Evolutionary conservation across 1,140 invertebrate genomes (phyloP), one percentile per base, ranked within the genome.

Genomic region (Berghia stephanieae): DNA sequence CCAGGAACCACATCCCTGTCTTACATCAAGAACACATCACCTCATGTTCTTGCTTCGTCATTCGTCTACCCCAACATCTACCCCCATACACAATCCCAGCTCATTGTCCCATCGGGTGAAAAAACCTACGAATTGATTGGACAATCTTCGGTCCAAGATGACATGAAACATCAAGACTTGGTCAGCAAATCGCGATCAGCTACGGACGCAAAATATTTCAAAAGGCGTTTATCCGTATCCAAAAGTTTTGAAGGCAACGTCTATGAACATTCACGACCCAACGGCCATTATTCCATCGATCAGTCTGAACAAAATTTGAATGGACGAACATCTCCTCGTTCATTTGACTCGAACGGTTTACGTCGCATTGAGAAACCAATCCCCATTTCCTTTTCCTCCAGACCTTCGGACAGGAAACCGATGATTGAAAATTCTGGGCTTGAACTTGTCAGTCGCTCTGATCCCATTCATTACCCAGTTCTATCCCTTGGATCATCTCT

Each of bases 11-110:
- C 81, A 24, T 82, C 83, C 0, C 78, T 79, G 38, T 81, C 75
- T 55, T 76, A 83, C 40, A 73, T 80, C 42, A 73, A 71, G 10
- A 73, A 77, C 36, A 80, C 82, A 10, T 80, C 83, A 13, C 49
- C 78, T 21, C 78, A 80, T 18, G 49, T 78, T 24, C 71, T 86
- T 1, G 75, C 83, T 8, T 75, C 82, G 6, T 79, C 82, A 27
- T 83, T 86, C 18, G 74, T 85, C 4, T 86, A 86, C 73, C 84
- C 85, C 27, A 83, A 85, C 49, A 72, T 85, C 3, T 81, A 75
- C 79, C n/a, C 55, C 13, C 52, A 55, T 16, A 67, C 49, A 36
- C 40, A 46, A 3, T 52, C 74, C n/a, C 76, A 78, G 63, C 73
- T 81, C 79, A 44, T 76, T 60, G 18, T 73, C 80, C 40, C 79